These are phyloP conservation scores for Sporophila hypoxantha DNA, from an alignment of 2,113 vertebrate species.

Conservation along the genomic window DNA sequence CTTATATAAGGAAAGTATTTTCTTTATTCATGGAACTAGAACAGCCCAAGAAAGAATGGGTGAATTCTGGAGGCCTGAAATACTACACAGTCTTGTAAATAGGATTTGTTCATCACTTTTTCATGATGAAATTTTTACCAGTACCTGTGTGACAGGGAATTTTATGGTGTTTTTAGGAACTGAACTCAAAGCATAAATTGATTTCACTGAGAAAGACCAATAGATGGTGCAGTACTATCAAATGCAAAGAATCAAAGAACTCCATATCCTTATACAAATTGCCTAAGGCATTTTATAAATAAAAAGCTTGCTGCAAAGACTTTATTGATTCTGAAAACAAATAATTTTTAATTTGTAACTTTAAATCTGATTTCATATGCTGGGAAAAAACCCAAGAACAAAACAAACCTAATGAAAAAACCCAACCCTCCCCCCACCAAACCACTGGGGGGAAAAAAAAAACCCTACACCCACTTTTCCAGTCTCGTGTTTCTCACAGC, in stretches of 20 bases:
- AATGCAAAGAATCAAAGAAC: neutral
- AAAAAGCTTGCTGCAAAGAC: neutral
- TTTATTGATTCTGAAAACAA: neutral
- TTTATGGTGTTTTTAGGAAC: neutral
- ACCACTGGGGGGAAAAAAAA: neutral
- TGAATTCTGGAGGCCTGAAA: neutral
- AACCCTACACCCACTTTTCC: neutral
- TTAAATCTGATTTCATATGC: neutral
- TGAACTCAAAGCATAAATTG: neutral
- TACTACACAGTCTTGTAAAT: neutral
- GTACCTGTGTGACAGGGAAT: neutral
- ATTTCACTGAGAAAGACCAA: conserved; percentile 9
- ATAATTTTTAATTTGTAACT: neutral
- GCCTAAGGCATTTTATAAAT: neutral
- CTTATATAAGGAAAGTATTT: neutral
- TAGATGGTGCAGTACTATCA: conserved; percentile 9
- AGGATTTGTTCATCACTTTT: neutral
- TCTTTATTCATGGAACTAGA: neutral
- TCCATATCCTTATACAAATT: neutral
- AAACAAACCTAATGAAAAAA: neutral
- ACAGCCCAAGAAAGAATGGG: neutral
- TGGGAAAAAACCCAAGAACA: neutral
- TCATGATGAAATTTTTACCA: neutral
- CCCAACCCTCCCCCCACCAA: neutral
- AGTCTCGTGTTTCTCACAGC: neutral